A percentile compares a stretch with the other conserved stretches of the same genome.
Evolutionary conservation across 2,888 invertebrate genomes (phyloP).

Genomic region (Eupithecia dodoneata): DNA sequence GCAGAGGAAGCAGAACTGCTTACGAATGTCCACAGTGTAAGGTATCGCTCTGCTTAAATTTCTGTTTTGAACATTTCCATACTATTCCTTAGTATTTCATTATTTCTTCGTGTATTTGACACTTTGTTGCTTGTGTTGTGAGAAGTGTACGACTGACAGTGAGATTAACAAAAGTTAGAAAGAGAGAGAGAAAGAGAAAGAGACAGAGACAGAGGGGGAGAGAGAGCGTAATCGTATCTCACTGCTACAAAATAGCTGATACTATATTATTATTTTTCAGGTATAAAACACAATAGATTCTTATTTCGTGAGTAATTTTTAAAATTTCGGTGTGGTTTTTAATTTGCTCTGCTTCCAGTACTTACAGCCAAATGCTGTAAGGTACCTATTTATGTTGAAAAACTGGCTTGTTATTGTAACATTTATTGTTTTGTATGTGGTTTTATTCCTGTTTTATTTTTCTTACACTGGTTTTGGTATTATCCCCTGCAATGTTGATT

Average conservation of each 20-base stretch:
- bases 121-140: slow-evolving; percentile 1
- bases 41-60: slow-evolving; percentile 10
- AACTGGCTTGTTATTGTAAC: too few species aligned
- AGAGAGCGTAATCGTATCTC: slow-evolving; percentile 3
- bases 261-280: slow-evolving; percentile 2
- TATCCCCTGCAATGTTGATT: too few species aligned
- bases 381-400: too few species aligned
- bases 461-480: too few species aligned
- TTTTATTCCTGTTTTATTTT: too few species aligned
- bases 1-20: slow-evolving; percentile 12
- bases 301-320: neutral
- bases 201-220: neutral
- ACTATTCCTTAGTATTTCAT: slow-evolving; percentile 5
- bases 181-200: neutral
- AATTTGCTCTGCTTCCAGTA: too few species aligned
- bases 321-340: too few species aligned
- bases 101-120: slow-evolving; percentile 7
- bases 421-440: too few species aligned
- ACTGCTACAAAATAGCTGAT: neutral
- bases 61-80: slow-evolving; percentile 14
- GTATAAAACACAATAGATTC: neutral
- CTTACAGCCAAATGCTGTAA: too few species aligned
- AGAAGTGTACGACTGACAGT: neutral
- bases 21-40: slow-evolving; percentile 16
- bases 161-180: neutral